phyloP scores from a whole-genome alignment of 2,797 vertebrate genomes.

The Eulemur rubriventer region DNA sequence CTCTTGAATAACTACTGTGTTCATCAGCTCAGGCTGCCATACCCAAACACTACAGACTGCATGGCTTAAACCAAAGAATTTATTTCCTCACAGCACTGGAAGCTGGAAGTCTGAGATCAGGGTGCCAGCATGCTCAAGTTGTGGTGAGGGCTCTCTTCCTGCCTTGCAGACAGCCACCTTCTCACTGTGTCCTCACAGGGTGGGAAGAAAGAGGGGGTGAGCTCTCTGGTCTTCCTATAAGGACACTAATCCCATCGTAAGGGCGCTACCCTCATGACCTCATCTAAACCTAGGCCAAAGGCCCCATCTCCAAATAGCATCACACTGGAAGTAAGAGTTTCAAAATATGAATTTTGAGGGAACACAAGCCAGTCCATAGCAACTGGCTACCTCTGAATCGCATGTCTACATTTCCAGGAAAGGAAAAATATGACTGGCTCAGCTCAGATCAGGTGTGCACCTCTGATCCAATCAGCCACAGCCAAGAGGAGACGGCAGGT shows the following conservation, averaged over 20 bases:
- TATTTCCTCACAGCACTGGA: neutral
- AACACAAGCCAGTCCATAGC: neutral
- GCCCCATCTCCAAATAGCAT: neutral
- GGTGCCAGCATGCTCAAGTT: neutral
- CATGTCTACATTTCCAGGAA: neutral
- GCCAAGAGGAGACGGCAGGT: neutral
- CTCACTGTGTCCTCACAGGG: neutral
- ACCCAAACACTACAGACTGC: neutral
- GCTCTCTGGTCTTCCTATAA: neutral
- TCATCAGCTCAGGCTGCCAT: neutral
- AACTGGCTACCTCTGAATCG: neutral
- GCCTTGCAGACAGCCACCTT: neutral
- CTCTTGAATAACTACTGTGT: neutral
- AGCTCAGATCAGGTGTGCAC: neutral
- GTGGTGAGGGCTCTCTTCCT: neutral
- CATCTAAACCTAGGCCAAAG: neutral
- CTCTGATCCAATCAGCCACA: neutral
- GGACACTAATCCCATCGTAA: neutral
- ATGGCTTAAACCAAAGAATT: neutral
- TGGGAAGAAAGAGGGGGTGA: neutral
- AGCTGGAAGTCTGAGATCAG: neutral
- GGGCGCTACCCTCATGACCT: neutral
- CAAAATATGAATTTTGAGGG: neutral
- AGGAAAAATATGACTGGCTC: neutral
- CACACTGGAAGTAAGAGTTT: neutral